A percentile compares a stretch with the other conserved stretches of the same genome.
Evolutionary conservation across 2,113 vertebrate genomes (phyloP).

Genomic region (Pteropus alecto): DNA sequence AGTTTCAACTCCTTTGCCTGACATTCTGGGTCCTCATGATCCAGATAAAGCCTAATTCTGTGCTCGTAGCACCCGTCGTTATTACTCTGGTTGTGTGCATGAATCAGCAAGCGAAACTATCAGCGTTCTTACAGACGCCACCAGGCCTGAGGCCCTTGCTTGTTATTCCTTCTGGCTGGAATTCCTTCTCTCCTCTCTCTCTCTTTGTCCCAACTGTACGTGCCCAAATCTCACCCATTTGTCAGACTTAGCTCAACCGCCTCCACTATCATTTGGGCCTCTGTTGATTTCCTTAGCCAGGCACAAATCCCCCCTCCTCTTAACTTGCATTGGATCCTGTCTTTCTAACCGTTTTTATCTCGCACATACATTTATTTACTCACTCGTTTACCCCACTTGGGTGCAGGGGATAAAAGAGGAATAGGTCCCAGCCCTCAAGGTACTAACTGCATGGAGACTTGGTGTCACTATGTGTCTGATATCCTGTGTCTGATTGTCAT

Average conservation of each 20-base stretch:
- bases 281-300: not conserved
- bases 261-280: not conserved
- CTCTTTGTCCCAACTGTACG: fast-evolving
- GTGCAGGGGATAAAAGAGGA: not conserved
- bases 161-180: not conserved
- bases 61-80: not conserved
- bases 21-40: not conserved
- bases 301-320: not conserved
- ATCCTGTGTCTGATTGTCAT: not conserved
- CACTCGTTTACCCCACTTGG: not conserved
- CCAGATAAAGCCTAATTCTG: not conserved
- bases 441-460: not conserved
- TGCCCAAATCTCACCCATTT: not conserved
- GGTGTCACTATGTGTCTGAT: not conserved
- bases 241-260: not conserved
- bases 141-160: not conserved
- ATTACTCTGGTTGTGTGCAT: fast-evolving
- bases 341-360: not conserved
- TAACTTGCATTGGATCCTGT: not conserved
- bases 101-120: not conserved
- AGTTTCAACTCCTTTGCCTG: not conserved
- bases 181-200: not conserved
- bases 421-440: not conserved
- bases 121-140: fast-evolving
- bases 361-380: not conserved